Base-by-base conservation (phyloP, 2,113 vertebrate species). In the Coptodon bakossiorum region DNA sequence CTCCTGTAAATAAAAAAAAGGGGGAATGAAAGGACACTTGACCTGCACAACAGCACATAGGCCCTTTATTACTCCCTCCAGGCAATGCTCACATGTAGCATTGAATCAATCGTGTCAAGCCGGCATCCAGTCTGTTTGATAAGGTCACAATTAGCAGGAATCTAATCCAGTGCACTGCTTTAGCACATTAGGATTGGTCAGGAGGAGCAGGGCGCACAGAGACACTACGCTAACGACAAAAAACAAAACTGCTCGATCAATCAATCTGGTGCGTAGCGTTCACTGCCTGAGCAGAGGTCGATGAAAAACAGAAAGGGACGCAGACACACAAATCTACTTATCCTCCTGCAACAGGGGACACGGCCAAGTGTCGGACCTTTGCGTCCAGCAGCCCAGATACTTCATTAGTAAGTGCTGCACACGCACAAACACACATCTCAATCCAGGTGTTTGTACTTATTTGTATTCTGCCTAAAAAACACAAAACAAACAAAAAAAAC, bases 301-400 rank as follows among this genome's bases (percentile, higher is more conserved):
- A 85, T 88, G 27, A n/a, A 19, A 81, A 59, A 45, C 73, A 81
- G 4, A 79, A 38, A 73, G 9, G 27, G 29, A 90, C 2, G 31
- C 19, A 40, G 57, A 80, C 24, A 43, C 53, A 59, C 24, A 61
- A 54, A 90, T 86, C 43, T 53, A 43, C 76, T 71, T 52, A 87
- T 89, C 81, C 52, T 82, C 56, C 6, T 34, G 71, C 88, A 84
- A 81, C 68, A 7, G 52, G 88, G 59, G 78, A 59, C 53, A 8
- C 8, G 34, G 66, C 50, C 17, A 71, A 83, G 63, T 17, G 81
- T 40, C 16, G 6, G n/a, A 82, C 84, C 66, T 88, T 59, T 89
- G 85, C 84, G 88, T 84, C 85, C 82, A 80, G 80, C 52, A 86
- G 61, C 83, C 50, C 71, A 71, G 66, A 91, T 82, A 50, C 43